phyloP scores from a whole-genome alignment of 2,888 invertebrate species.

The Watsonalla binaria region DNA sequence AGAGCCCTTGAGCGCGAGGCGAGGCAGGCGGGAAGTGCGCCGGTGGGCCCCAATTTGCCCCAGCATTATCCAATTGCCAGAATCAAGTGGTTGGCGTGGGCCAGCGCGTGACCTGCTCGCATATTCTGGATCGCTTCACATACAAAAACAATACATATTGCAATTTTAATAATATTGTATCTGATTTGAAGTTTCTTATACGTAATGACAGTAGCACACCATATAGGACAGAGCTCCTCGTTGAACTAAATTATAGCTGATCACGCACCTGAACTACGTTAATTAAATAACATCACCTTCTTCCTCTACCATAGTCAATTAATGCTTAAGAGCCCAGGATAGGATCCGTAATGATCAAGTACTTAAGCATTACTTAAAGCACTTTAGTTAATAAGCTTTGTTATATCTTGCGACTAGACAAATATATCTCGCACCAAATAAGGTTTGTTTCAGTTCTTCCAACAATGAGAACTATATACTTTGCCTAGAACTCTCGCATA shows the following conservation, averaged over 20 bases:
- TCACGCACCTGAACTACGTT: conserved; percentile 2
- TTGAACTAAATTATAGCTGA: neutral
- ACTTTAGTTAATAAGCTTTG: neutral
- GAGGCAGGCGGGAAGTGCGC: conserved; percentile 52
- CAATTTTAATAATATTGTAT: conserved; percentile 3
- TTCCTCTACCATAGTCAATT: conserved; percentile 1
- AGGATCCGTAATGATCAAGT: neutral
- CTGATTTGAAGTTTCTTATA: conserved; percentile 1
- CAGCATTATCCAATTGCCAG: conserved; percentile 70
- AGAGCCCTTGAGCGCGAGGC: conserved; percentile 60
- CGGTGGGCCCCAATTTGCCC: conserved; percentile 71
- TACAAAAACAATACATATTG: conserved; percentile 12
- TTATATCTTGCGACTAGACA: neutral
- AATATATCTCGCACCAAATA: neutral
- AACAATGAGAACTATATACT: too few relatives aligned
- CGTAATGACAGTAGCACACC: neutral
- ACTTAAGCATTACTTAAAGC: neutral
- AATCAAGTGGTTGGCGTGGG: conserved; percentile 76
- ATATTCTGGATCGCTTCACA: conserved; percentile 34
- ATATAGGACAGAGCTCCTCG: too few relatives aligned
- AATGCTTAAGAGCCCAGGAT: neutral
- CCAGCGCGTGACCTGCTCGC: conserved; percentile 67
- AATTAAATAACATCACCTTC: neutral
- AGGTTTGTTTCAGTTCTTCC: too few relatives aligned
- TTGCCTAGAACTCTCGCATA: too few relatives aligned